A percentile compares a stretch with the other conserved stretches of the same genome.
These are phyloP conservation scores for Nebria salina DNA, from an alignment of 2,888 invertebrate genomes.

Conservation along the genomic window DNA sequence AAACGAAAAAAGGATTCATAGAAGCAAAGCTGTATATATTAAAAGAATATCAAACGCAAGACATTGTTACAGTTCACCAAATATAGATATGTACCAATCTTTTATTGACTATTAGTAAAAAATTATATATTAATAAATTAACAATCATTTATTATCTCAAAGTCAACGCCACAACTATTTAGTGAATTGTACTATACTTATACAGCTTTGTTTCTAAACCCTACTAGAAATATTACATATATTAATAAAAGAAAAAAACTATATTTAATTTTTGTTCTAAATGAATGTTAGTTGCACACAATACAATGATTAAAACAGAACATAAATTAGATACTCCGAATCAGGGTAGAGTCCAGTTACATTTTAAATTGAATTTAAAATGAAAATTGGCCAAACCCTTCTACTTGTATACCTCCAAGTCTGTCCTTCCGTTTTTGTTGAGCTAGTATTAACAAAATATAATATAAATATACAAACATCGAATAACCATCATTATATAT, in stretches of 20 bases:
- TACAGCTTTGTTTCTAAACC: not conserved
- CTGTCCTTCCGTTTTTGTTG: constrained; percentile 66
- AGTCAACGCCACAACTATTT: not conserved
- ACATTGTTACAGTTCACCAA: no score
- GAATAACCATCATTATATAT: constrained; percentile 42
- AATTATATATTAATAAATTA: no score
- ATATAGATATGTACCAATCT: no score
- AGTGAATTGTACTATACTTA: not conserved
- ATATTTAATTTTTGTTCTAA: not conserved
- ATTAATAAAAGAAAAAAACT: constrained; percentile 6
- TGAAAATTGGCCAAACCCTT: not conserved
- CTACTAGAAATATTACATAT: constrained; percentile 30
- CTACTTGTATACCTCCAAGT: constrained; percentile 30
- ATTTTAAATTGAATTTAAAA: not conserved
- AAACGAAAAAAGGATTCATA: not conserved
- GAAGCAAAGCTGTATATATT: not conserved
- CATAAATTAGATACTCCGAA: constrained; percentile 27
- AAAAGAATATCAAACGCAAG: no score
- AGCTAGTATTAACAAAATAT: constrained; percentile 60
- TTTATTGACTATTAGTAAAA: no score
- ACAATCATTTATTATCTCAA: no score
- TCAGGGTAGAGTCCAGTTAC: not conserved
- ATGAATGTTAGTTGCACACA: not conserved
- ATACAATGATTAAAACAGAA: constrained; percentile 36
- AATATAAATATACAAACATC: constrained; percentile 12